These are phyloP conservation scores for Mesocentrotus franciscanus DNA, from an alignment of 53 echinoderm and acorn worm genomes.

Conservation along the genomic window DNA sequence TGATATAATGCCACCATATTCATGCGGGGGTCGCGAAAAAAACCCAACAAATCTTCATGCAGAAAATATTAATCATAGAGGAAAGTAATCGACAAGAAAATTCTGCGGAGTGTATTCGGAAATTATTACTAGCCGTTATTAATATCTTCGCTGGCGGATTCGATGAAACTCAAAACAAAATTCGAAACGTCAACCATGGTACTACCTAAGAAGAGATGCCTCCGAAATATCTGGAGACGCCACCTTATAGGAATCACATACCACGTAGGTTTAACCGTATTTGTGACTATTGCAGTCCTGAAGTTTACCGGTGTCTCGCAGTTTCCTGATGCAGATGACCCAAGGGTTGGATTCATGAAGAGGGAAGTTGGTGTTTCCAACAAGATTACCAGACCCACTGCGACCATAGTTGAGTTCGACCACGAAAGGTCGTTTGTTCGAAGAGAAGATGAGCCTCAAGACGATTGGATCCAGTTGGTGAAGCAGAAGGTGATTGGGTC, in stretches of 20 bases:
- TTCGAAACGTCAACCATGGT: not conserved
- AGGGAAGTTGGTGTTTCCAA: not conserved
- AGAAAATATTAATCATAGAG: not conserved
- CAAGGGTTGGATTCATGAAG: not conserved
- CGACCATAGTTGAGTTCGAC: not conserved
- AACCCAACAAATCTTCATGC: not conserved
- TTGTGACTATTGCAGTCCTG: constrained; percentile 9
- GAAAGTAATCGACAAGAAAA: not conserved
- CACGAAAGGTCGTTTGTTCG: not conserved
- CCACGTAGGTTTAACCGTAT: constrained; percentile 2
- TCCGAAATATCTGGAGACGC: constrained; percentile 27
- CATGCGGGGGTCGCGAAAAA: not conserved
- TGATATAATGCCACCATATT: no score
- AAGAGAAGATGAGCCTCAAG: not conserved
- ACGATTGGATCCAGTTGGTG: not conserved
- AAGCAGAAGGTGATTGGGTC: not conserved
- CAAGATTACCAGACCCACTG: not conserved
- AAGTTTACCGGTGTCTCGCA: not conserved
- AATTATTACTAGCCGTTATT: not conserved
- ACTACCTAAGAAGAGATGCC: not conserved
- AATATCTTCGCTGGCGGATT: not conserved
- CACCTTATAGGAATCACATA: not conserved
- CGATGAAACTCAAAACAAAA: not conserved
- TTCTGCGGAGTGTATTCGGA: not conserved
- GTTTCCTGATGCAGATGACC: not conserved